Percentiles rank a stretch among this genome's conserved stretches.
Conservation (phyloP, 2,113 vertebrate genomes). For the Notarius lentiginosus region DNA sequence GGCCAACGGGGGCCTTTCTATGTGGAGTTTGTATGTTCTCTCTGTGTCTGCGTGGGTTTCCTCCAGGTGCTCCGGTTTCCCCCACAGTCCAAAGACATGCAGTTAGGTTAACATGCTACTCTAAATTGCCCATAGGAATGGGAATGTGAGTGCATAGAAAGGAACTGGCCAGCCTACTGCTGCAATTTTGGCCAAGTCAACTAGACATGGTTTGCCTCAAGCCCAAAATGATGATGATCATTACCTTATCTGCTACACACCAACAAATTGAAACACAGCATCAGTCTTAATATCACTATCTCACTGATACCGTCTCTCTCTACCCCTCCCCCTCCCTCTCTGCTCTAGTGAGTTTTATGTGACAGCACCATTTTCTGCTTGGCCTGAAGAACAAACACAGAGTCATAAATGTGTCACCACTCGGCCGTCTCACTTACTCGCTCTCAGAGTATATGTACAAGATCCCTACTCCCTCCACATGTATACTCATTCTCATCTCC, state of each 20-base stretch:
- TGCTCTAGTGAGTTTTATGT: constrained; percentile 60
- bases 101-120: no score
- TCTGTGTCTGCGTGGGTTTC: no score
- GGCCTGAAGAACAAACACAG: constrained; percentile 60
- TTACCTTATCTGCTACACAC: not conserved
- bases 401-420: constrained; percentile 63
- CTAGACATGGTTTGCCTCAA: no score
- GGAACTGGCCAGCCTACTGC: no score
- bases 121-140: no score
- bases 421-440: constrained; percentile 52
- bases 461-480: not conserved
- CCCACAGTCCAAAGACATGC: no score
- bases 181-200: no score
- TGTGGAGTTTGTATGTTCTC: no score
- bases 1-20: no score
- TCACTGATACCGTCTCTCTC: constrained; percentile 2
- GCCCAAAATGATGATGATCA: no score
- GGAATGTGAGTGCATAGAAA: no score
- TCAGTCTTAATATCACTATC: not conserved
- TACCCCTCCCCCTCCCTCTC: not conserved
- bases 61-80: no score
- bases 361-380: constrained; percentile 61
- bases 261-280: constrained; percentile 7
- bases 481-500: not conserved
- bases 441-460: not conserved